phyloP scores from a whole-genome alignment of 2,888 invertebrate species.

The Latrodectus elegans region DNA sequence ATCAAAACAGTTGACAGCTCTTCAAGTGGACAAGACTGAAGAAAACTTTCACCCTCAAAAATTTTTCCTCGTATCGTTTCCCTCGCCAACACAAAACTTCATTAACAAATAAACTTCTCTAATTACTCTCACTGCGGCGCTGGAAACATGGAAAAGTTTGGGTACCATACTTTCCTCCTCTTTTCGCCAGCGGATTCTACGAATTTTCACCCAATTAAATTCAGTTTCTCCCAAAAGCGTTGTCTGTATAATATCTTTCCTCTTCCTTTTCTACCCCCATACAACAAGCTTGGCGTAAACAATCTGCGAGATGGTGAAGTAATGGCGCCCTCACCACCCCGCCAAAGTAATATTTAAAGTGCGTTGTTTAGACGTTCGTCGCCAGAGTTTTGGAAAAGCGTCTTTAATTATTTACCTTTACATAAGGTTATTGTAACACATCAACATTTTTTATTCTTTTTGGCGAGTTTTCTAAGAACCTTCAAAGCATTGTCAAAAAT shows the following conservation, averaged over 20 bases:
- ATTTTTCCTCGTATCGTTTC: constrained; percentile 13
- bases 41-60: constrained; percentile 4
- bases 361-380: not conserved
- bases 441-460: no score
- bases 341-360: constrained; percentile 1
- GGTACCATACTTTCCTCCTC: constrained; percentile 2
- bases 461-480: no score
- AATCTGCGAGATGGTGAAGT: not conserved
- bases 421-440: no score
- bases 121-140: constrained; percentile 9
- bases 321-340: not conserved
- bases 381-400: not conserved
- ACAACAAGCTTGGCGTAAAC: not conserved
- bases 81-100: constrained; percentile 16
- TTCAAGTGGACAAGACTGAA: not conserved
- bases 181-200: constrained; percentile 10
- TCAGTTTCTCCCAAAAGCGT: not conserved
- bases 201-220: constrained; percentile 15
- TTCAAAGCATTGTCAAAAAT: no score
- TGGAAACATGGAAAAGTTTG: constrained; percentile 10
- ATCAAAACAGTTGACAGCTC: not conserved
- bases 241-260: not conserved
- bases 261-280: not conserved
- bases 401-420: not conserved
- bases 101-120: constrained; percentile 46